A percentile compares a stretch with the other conserved stretches of the same genome.
Evolutionary conservation across 2,888 invertebrate genomes (phyloP).

Genomic region (Bombylius discolor): DNA sequence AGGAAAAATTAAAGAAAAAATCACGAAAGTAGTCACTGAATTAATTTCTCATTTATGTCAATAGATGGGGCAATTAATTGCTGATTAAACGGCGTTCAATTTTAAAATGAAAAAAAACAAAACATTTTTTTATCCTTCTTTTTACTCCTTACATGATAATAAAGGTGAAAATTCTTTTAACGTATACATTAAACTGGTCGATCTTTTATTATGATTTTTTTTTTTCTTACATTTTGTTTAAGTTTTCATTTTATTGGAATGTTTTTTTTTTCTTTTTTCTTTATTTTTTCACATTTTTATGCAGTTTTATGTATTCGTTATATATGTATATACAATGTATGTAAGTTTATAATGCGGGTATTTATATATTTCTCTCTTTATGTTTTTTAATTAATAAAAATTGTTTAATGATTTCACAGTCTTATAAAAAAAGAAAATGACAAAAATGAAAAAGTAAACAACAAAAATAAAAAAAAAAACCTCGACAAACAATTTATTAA

Average conservation of each 20-base stretch:
- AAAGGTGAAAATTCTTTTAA: too few species aligned
- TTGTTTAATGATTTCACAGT: not conserved
- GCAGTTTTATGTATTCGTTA: too few species aligned
- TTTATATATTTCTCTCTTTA: not conserved
- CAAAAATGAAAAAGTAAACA: too few species aligned
- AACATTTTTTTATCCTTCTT: not conserved
- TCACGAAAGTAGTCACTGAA: slow-evolving; percentile 9
- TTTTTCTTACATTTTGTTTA: not conserved
- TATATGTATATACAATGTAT: too few species aligned
- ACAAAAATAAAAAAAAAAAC: not conserved
- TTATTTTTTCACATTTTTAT: too few species aligned
- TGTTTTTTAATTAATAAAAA: not conserved
- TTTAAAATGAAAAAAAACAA: not conserved
- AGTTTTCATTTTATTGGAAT: not conserved
- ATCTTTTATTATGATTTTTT: not conserved
- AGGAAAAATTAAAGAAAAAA: not conserved
- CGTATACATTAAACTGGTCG: not conserved
- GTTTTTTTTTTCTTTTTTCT: too few species aligned
- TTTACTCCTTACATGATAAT: not conserved
- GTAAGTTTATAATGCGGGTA: too few species aligned
- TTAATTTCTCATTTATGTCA: slow-evolving; percentile 15
- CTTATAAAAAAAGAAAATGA: too few species aligned
- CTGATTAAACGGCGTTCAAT: slow-evolving; percentile 13
- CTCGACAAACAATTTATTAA: not conserved
- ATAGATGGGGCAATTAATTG: slow-evolving; percentile 14